Base-by-base conservation (phyloP, 1,140 invertebrate species). In the Cataglyphis hispanica region DNA sequence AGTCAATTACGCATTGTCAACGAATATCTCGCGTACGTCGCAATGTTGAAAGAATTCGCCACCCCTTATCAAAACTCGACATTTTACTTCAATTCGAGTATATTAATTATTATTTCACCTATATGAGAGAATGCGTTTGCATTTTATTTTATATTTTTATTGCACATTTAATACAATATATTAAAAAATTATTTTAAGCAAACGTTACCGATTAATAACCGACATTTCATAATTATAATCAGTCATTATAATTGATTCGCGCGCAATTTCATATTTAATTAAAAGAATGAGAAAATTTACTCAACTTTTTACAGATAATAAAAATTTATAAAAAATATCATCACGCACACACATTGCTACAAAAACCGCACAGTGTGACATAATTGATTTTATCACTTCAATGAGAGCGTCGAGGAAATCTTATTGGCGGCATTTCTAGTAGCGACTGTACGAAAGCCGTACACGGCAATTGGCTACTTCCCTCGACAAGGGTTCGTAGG, bases 381-480 rank as follows among this genome's bases (percentile, higher is more conserved):
- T 37, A 13, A 56, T n/a, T 31, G 19, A 81, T 58, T 27, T n/a
- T n/a, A 53, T 80, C 37, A 37, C 2, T 22, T 13, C 40, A n/a
- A 37, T 43, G 31, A 46, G 60, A 60, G n/a, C 25, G n/a, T 43
- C 66, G 37, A 64, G 76, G 58, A 89, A 88, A 88, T 92, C 89
- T 92, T 87, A 89, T 90, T 90, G 88, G 11, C 87, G 72, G 84
- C 90, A 92, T 94, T 93, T 94, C 89, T 92, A 91, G 91, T 88
- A 87, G 86, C 91, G 93, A 94, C 93, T 94, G 93, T 94, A 94
- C 94, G 90, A 91, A 92, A 91, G 90, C 91, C 91, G 91, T 93
- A 84, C 76, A 88, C 83, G 78, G 91, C 67, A 95, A 95, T 95
- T 91, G 94, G 91, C 91, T 86, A 95, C 93, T 94, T 95, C 94